These are phyloP conservation scores for Sclerurus mexicanus DNA, from an alignment of 2,113 vertebrate species.

Conservation along the genomic window DNA sequence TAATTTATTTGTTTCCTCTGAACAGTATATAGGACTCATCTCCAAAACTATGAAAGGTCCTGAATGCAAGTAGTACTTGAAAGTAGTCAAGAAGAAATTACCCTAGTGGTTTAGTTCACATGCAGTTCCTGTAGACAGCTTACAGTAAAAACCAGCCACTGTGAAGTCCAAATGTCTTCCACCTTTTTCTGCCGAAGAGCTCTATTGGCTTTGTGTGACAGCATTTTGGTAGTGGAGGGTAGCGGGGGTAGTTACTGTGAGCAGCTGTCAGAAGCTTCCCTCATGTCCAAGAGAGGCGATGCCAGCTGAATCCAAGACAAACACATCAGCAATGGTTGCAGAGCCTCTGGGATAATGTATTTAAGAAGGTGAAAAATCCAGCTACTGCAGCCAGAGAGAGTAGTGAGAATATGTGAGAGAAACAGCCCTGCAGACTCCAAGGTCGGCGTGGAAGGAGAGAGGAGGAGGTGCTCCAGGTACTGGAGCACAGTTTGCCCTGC, in stretches of 20 bases:
- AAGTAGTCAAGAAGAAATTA: background rate
- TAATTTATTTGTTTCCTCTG: background rate
- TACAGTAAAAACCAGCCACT: background rate
- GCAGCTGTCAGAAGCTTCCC: background rate
- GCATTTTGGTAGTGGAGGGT: background rate
- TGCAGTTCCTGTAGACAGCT: background rate
- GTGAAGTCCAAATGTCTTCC: background rate
- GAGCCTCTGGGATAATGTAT: background rate
- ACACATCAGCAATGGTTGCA: background rate
- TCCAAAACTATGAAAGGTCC: background rate
- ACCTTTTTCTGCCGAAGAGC: background rate
- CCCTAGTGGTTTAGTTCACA: background rate
- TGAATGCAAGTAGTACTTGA: background rate
- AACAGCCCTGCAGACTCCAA: background rate
- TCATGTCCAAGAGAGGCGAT: background rate
- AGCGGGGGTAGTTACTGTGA: background rate
- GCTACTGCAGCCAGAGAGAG: background rate
- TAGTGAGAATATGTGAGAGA: background rate
- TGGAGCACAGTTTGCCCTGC: background rate
- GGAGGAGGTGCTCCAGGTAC: fast-evolving
- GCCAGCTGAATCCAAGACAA: background rate
- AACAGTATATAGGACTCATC: background rate
- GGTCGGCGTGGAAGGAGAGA: background rate
- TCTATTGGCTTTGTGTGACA: background rate
- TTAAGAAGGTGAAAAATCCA: background rate